Evolutionary conservation across 1,140 invertebrate genomes (phyloP).

Genomic region (Melipona quadrifasciata): DNA sequence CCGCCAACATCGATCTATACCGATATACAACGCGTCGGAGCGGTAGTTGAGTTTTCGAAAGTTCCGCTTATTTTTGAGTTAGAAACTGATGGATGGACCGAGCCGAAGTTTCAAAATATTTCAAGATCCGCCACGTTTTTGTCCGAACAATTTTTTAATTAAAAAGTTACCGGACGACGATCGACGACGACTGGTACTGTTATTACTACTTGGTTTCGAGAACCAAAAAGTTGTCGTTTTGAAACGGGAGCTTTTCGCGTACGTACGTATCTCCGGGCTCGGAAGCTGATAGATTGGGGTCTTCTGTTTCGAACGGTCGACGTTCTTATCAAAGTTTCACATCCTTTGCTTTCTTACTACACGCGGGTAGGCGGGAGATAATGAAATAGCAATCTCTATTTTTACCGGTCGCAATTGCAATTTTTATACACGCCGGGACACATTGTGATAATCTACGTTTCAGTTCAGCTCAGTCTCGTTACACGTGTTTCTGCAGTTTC

Average conservation of each 20-base stretch:
- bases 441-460: not conserved
- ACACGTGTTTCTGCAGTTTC: not conserved
- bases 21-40: not conserved
- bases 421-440: not conserved
- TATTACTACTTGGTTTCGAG: not conserved
- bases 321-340: not conserved
- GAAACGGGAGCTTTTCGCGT: not conserved
- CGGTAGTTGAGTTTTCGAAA: not conserved
- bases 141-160: not conserved
- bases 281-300: not conserved
- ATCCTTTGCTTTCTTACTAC: not conserved
- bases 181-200: not conserved
- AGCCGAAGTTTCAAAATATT: not conserved
- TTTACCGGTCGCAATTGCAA: not conserved
- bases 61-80: not conserved
- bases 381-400: not conserved
- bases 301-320: not conserved
- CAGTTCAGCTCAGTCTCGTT: not conserved
- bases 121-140: not conserved
- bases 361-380: not conserved
- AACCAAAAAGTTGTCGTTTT: too few relatives aligned
- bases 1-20: not conserved
- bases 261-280: not conserved
- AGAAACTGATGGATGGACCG: constrained; percentile 3
- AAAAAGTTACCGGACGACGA: not conserved